A percentile compares a stretch with the other conserved stretches of the same genome.
Evolutionary conservation across 2,113 vertebrate genomes (phyloP).

Genomic region (Panurus biarmicus): DNA sequence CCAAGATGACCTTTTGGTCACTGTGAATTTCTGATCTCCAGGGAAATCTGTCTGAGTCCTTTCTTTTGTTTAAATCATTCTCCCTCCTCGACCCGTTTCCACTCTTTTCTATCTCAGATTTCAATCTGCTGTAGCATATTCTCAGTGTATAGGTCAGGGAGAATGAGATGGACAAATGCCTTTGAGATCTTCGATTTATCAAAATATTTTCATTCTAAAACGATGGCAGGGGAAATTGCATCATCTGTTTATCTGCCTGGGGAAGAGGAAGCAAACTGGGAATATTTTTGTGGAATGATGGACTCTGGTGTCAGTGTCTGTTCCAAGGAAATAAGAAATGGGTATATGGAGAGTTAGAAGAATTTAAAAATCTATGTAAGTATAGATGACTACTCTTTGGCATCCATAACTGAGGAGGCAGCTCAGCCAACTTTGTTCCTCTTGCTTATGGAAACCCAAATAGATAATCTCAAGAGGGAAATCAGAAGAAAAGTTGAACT

Average conservation of each 20-base stretch:
- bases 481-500: background rate
- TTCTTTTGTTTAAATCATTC: slow-evolving; percentile 16
- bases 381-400: background rate
- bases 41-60: slow-evolving; percentile 27
- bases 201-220: slow-evolving; percentile 43
- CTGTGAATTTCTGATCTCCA: background rate
- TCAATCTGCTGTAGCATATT: background rate
- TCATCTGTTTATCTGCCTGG: slow-evolving; percentile 12
- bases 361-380: background rate
- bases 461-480: background rate
- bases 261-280: slow-evolving; percentile 17
- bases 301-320: background rate
- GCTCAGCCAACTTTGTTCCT: background rate
- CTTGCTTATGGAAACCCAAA: background rate
- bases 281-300: slow-evolving; percentile 37
- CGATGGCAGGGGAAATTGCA: slow-evolving; percentile 22
- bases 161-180: background rate
- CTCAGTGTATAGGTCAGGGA: background rate
- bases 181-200: slow-evolving; percentile 39
- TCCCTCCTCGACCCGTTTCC: background rate
- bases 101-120: background rate
- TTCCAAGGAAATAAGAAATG: background rate
- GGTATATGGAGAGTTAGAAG: background rate
- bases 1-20: slow-evolving; percentile 38
- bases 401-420: background rate